These are phyloP conservation scores for Nicator chloris DNA, from an alignment of 2,113 vertebrate genomes.

Conservation along the genomic window DNA sequence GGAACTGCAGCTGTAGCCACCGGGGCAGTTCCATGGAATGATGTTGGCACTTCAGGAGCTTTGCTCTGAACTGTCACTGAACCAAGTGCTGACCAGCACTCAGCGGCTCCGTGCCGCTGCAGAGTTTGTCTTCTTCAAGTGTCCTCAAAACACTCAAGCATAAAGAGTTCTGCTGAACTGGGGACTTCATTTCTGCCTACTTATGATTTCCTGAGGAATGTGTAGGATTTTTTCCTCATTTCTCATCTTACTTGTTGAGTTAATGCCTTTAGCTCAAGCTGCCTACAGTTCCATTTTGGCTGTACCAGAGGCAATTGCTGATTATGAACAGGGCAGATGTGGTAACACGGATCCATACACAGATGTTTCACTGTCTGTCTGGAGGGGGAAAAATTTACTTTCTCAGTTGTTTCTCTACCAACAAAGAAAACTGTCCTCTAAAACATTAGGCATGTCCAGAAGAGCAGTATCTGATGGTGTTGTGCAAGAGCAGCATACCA, in stretches of 20 bases:
- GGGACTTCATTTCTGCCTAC: not conserved
- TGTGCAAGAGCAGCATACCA: not conserved
- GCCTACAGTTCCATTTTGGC: not conserved
- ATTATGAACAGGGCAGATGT: not conserved
- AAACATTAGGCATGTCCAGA: not conserved
- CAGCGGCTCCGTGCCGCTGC: fast-evolving
- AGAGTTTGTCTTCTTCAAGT: not conserved
- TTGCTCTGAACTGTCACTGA: not conserved
- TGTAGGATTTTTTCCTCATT: not conserved
- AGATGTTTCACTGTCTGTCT: not conserved
- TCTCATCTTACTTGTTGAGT: not conserved
- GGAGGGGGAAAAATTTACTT: not conserved
- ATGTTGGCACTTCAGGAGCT: not conserved
- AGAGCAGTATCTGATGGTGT: not conserved
- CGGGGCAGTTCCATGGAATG: not conserved
- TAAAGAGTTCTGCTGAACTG: not conserved
- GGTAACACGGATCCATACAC: not conserved
- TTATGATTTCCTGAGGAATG: not conserved
- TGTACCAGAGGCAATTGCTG: not conserved
- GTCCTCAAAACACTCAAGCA: not conserved
- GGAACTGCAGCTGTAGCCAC: not conserved
- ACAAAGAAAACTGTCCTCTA: not conserved
- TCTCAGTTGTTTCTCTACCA: not conserved
- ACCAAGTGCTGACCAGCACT: not conserved
- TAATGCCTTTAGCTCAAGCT: not conserved